Percentiles rank a stretch among this genome's conserved stretches.
These are phyloP conservation scores for Athalia circularis DNA, from an alignment of 2,888 invertebrate species.

Conservation along the genomic window DNA sequence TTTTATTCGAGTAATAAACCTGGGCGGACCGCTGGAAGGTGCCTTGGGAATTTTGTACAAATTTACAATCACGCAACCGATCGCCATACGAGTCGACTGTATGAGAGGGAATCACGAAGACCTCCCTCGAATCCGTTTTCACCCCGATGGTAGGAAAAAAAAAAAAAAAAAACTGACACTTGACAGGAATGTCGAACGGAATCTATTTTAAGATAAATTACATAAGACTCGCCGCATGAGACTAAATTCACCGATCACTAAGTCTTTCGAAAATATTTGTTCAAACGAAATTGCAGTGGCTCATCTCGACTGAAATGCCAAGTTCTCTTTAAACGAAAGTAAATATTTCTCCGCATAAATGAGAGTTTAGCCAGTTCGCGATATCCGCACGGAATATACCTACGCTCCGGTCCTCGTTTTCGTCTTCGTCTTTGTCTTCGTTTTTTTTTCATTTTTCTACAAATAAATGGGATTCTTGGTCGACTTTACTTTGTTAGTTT, in stretches of 20 bases:
- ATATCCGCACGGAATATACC: background rate
- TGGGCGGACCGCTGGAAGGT: background rate
- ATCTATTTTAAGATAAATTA: background rate
- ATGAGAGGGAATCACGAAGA: background rate
- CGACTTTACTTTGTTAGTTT: conserved; percentile 16
- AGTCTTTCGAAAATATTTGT: conserved; percentile 26
- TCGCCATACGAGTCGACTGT: background rate
- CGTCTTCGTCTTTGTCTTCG: background rate
- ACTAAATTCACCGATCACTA: background rate
- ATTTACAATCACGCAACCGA: conserved; percentile 6
- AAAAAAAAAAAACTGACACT: background rate
- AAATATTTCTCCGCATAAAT: conserved; percentile 20
- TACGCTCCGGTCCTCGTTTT: too few species aligned
- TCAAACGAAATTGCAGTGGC: conserved; percentile 18
- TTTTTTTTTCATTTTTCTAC: background rate
- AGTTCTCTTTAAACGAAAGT: conserved; percentile 11
- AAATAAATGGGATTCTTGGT: background rate
- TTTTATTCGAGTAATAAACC: background rate
- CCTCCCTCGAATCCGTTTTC: background rate
- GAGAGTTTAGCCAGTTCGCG: background rate
- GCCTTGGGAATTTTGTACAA: background rate
- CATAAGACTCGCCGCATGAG: too few species aligned
- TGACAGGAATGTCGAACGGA: background rate
- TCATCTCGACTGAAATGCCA: background rate
- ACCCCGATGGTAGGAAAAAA: background rate